These are phyloP conservation scores for Perca schrenkii DNA, from an alignment of 2,113 vertebrate genomes.

Conservation along the genomic window DNA sequence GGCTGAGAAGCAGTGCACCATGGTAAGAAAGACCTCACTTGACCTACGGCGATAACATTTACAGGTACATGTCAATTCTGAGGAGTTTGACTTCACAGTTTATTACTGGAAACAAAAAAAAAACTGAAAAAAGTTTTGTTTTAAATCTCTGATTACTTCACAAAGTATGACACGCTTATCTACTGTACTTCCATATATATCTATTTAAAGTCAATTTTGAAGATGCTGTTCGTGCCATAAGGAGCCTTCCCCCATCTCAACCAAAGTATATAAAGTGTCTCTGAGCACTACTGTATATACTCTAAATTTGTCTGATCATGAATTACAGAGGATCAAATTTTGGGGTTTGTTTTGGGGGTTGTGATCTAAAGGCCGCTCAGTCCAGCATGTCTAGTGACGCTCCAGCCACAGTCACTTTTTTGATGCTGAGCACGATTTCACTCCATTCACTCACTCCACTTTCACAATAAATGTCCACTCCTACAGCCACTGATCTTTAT, in stretches of 20 bases:
- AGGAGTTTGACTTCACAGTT: not conserved
- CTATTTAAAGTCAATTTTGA: not conserved
- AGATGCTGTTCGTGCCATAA: not conserved
- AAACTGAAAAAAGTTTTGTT: not conserved
- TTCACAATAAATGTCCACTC: conserved; percentile 51
- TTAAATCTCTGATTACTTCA: not conserved
- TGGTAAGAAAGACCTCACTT: not conserved
- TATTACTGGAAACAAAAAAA: not conserved
- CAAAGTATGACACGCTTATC: not conserved
- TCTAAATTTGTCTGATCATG: not conserved
- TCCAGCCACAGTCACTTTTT: conserved; percentile 53
- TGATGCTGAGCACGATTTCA: conserved; percentile 51
- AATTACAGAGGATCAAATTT: not conserved
- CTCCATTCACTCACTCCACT: conserved; percentile 55
- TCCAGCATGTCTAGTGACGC: conserved; percentile 51
- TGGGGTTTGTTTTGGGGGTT: not conserved
- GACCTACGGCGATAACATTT: not conserved
- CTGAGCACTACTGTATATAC: not conserved
- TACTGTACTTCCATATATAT: not conserved
- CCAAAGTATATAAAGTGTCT: not conserved
- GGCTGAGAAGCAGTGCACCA: conserved; percentile 6
- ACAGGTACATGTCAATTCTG: not conserved
- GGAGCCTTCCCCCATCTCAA: not conserved
- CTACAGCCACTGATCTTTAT: conserved; percentile 49
- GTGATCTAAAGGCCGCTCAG: conserved; percentile 35